These are phyloP conservation scores for Falco berigora DNA, from an alignment of 2,797 vertebrate species.

Conservation along the genomic window DNA sequence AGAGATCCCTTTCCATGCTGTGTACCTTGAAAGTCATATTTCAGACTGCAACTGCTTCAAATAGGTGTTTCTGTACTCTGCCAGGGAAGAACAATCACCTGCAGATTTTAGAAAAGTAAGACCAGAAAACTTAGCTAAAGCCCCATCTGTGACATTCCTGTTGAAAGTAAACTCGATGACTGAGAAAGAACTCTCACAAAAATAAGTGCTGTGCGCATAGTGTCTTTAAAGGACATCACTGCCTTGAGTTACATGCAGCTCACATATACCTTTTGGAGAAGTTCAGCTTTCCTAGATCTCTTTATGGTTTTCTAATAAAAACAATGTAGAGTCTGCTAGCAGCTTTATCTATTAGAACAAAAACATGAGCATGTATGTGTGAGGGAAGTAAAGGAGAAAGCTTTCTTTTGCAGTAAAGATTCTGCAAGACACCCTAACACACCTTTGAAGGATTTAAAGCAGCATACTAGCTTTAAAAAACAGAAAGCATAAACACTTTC, in stretches of 20 bases:
- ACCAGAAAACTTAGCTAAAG: neutral
- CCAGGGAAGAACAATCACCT: neutral
- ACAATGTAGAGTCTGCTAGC: neutral
- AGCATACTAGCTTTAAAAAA: neutral
- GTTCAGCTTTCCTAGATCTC: neutral
- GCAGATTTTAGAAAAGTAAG: neutral
- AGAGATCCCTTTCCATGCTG: neutral
- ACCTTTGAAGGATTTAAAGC: neutral
- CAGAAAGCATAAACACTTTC: neutral
- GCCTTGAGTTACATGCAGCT: neutral
- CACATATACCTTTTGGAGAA: neutral
- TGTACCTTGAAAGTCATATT: neutral
- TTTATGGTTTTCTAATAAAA: neutral
- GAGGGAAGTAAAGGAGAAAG: neutral
- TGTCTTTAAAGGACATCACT: neutral
- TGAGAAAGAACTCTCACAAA: neutral
- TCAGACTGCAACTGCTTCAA: neutral
- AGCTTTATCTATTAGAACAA: neutral
- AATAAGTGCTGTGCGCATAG: neutral
- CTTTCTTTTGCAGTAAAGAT: neutral
- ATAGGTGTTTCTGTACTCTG: neutral
- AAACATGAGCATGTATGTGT: neutral
- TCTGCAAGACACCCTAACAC: neutral
- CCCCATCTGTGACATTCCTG: neutral
- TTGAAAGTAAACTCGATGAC: neutral